Evolutionary conservation across 2,113 vertebrate species (phyloP), one percentile per base, ranked within the genome.

Genomic region (Aythya baeri): DNA sequence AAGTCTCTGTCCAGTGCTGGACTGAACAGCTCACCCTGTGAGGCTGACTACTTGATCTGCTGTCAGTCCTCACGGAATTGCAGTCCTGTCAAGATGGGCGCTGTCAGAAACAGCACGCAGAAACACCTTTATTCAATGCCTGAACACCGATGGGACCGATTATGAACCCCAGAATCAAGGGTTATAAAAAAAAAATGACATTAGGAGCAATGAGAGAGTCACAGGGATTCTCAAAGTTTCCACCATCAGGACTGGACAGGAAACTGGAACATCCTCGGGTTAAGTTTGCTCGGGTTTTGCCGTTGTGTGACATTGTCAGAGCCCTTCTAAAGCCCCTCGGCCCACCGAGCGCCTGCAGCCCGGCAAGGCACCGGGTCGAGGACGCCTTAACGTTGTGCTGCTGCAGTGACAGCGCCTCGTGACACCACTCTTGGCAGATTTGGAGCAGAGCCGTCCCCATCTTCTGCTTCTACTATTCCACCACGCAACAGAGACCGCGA

Each of bases 271-370:
- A 10, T 13, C 2, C 11, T 9, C 34, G 57, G 11, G 10, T 0
- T 2, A 32, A 17, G 6, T 3, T 13, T 32, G 36, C 18, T 78
- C 66, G 21, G 54, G 9, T 32, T 32, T 49, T 49, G 46, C 46
- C 46, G 10, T 49, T 49, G 46, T 49, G 46, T 49, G 20, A 13
- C 5, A 49, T 20, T 13, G 44, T n/a, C 36, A 20, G 20, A 54
- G 29, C 43, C 26, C 32, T 58, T 21, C 29, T 4, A 38, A 38
- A 58, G 34, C 22, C 25, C 41, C 14, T 27, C 5, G n/a, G 46
- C 21, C 31, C 31, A 71, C 18, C 9, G 13, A 17, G 5, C 41
- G 63, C 17, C 75, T 13, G 4, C 0, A 3, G 26, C 22, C 0
- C 31, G 59, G 22, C 63, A 80, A 62, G 38, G 52, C 83, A 21